Base-by-base conservation (phyloP, 2,113 vertebrate genomes). In the Scophthalmus maximus region DNA sequence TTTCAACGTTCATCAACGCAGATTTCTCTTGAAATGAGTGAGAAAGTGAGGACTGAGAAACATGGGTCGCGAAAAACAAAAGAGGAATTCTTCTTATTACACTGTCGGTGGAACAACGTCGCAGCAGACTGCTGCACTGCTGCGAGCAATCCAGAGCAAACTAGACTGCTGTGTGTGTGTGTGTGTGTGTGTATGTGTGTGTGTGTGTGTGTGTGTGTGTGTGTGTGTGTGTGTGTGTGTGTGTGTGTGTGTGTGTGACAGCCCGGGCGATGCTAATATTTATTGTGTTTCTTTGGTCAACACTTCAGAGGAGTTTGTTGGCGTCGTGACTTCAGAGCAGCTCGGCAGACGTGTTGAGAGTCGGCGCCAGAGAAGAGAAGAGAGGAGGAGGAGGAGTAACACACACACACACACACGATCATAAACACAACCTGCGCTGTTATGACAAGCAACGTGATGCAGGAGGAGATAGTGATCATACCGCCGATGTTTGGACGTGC, bases 221-320 rank as follows among this genome's bases (percentile, higher is more conserved):
- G 20, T 12, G 18, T 52, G 47, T 38, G 34, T 44, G 36, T 42
- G 40, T 25, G 65, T 62, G 53, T 75, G 65, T 63, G 51, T 68
- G 44, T 64, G 42, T 62, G 64, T 53, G 67, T 62, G 58, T 53
- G 51, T 20, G 47, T 52, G 64, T 15, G 77, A 74, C 74, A 72
- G 78, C 73, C 72, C 59, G 68, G 22, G 40, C 52, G 75, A 81
- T 77, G 79, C 78, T 85, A 75, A 85, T 89, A 85, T 89, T 81
- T 85, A 82, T 83, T 79, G 78, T 79, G 78, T 65, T 74, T 75
- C 88, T 89, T 84, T 87, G 87, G 91, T 90, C 90, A 89, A 89
- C 76, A 90, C 84, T 88, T 90, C 84, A 91, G 82, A 89, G 78
- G 73, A 84, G 73, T 64, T n/a, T 84, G 85, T 82, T 68, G 74